These are phyloP conservation scores for Tipula unca DNA, from an alignment of 2,888 invertebrate genomes.

Conservation along the genomic window DNA sequence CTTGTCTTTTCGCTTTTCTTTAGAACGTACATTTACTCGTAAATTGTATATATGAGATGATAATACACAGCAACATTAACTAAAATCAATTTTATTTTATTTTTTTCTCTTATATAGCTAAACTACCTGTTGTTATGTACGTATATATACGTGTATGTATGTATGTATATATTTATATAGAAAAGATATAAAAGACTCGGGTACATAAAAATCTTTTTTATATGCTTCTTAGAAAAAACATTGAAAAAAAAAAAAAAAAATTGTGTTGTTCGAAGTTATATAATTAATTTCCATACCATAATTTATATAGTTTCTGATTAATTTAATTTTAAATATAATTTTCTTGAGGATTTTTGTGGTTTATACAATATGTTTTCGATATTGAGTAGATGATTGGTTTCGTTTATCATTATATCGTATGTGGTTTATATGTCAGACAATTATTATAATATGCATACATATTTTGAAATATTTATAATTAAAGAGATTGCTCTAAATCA, in stretches of 20 bases:
- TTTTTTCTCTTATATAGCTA: background rate
- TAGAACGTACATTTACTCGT: background rate
- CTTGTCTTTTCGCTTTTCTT: background rate
- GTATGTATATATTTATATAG: background rate
- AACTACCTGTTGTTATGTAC: constrained; percentile 1
- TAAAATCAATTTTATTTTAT: background rate
- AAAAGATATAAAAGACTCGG: background rate
- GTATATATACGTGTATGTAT: background rate
- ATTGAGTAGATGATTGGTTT: background rate
- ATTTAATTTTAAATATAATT: background rate
- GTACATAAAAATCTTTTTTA: background rate
- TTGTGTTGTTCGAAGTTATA: background rate
- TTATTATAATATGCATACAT: too few relatives aligned
- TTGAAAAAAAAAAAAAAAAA: background rate
- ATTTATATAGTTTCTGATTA: background rate
- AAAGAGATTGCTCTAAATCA: too few relatives aligned
- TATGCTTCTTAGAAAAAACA: constrained; percentile 1
- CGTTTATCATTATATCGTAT: too few relatives aligned
- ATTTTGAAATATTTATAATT: too few relatives aligned
- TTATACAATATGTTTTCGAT: background rate
- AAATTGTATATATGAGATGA: background rate
- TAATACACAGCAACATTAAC: background rate
- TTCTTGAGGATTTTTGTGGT: background rate
- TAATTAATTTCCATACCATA: background rate
- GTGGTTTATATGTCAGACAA: too few relatives aligned